Base-by-base conservation (phyloP, 2,113 vertebrate genomes). In the Cebidichthys violaceus region DNA sequence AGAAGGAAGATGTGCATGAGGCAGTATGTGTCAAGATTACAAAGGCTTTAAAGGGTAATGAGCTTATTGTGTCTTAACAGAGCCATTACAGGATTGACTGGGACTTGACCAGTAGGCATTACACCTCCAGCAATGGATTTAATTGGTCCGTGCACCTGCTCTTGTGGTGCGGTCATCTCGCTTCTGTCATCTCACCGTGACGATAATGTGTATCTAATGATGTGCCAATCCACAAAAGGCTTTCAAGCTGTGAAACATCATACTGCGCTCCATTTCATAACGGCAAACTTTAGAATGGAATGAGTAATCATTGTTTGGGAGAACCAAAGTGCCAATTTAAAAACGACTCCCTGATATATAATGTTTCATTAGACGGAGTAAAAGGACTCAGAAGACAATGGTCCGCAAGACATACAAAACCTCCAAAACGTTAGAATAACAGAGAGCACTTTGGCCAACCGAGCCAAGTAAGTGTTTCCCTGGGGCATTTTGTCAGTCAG, bases 31-130 rank as follows among this genome's bases (percentile, higher is more conserved):
- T 83, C 75, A 84, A 78, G 84, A 89, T 87, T 85, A 83, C 27
- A 66, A 85, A 74, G 54, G 64, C 17, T 87, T 85, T 68, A n/a
- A 29, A 22, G 35, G 67, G 47, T 87, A 88, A 75, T 85, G 65
- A 84, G 88, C 79, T 90, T 82, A 82, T 39, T 69, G 68, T 84
- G 69, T 82, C 68, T 86, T 85, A 77, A 50, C 35, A 20, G 39
- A 72, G 78, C 66, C 52, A 71, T 90, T 11, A 82, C 5, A 27
- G 68, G 79, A 82, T 75, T 84, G 68, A 75, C 68, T 74, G 47
- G 54, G 33, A 70, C 31, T 47, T 33, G 75, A 59, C 69, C 81
- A 77, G 81, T 29, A 64, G 43, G 66, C 67, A 70, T 88, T 81
- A 81, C 22, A 86, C 64, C 0, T 85, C 37, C 31, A 79, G 65